Evolutionary conservation across 2,888 invertebrate genomes (phyloP).

Genomic region (Drosophila lacicola): DNA sequence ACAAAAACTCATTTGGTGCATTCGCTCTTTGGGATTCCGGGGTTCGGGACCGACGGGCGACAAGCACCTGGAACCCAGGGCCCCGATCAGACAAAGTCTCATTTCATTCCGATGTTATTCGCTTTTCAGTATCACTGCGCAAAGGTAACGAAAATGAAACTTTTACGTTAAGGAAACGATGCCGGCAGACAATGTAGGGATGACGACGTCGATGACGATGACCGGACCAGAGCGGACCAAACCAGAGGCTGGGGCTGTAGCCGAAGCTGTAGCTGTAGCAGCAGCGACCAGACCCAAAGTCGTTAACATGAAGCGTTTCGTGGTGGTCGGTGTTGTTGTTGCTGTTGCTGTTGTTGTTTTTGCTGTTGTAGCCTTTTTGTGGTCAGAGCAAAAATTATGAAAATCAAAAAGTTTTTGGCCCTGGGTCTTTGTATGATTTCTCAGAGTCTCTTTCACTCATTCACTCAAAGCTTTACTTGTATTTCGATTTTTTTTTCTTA

Average conservation of each 20-base stretch:
- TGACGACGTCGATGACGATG: conserved; percentile 32
- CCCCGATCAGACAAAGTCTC: conserved; percentile 70
- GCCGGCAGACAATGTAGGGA: conserved; percentile 60
- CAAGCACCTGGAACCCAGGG: conserved; percentile 37
- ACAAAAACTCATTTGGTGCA: conserved; percentile 75
- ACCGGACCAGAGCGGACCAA: conserved; percentile 4
- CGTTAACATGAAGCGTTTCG: conserved; percentile 74
- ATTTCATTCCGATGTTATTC: conserved; percentile 70
- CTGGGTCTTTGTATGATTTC: conserved; percentile 76
- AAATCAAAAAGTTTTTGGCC: conserved; percentile 78
- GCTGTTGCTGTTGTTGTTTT: conserved; percentile 31
- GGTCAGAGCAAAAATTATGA: conserved; percentile 80
- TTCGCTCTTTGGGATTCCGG: conserved; percentile 35
- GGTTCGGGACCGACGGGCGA: conserved; percentile 14
- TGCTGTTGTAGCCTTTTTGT: conserved; percentile 62
- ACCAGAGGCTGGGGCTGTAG: conserved; percentile 17
- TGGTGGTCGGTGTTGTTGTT: conserved; percentile 63
- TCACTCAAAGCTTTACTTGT: conserved; percentile 54
- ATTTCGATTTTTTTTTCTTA: conserved; percentile 39
- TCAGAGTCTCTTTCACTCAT: conserved; percentile 51
- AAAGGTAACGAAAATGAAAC: conserved; percentile 78
- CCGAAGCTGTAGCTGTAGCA: conserved; percentile 26
- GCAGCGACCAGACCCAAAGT: conserved; percentile 58
- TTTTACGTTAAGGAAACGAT: conserved; percentile 70
- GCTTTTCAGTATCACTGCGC: conserved; percentile 70